Evolutionary conservation across 2,797 vertebrate genomes (phyloP).

Genomic region (Falco berigora): DNA sequence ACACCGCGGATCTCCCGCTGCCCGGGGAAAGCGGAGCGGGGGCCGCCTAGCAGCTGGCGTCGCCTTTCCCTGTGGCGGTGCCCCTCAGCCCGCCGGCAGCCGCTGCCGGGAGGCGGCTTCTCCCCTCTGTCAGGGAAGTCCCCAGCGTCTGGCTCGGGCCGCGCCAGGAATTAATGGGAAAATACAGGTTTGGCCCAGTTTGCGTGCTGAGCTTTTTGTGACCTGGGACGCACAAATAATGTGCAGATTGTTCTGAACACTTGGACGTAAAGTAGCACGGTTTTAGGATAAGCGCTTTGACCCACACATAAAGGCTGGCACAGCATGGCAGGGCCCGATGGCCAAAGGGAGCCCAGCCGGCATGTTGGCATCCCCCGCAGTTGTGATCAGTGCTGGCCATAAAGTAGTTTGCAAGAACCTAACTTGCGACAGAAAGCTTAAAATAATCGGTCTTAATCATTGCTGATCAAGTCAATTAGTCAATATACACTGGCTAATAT

Average conservation of each 20-base stretch:
- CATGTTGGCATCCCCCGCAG: background rate
- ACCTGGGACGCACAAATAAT: background rate
- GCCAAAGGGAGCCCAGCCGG: fast-evolving
- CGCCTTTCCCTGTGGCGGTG: background rate
- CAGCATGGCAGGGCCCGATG: fast-evolving
- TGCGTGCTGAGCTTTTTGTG: background rate
- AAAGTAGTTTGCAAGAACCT: background rate
- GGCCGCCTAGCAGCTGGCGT: too few relatives aligned
- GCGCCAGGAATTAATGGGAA: background rate
- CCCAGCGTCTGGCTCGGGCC: background rate
- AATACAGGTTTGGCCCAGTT: background rate
- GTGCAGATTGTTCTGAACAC: background rate
- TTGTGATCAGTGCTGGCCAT: background rate
- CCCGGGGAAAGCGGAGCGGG: too few relatives aligned
- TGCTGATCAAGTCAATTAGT: background rate
- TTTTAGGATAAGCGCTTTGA: background rate
- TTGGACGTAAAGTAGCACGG: background rate
- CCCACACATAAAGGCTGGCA: background rate
- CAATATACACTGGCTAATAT: background rate
- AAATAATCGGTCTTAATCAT: background rate
- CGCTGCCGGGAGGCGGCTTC: background rate
- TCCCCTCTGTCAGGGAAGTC: background rate
- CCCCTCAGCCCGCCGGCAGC: fast-evolving
- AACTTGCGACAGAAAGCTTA: background rate
- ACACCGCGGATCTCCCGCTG: background rate